A percentile compares a stretch with the other conserved stretches of the same genome.
phyloP scores from a whole-genome alignment of 1,140 invertebrate species.

The Scylla paramamosain region DNA sequence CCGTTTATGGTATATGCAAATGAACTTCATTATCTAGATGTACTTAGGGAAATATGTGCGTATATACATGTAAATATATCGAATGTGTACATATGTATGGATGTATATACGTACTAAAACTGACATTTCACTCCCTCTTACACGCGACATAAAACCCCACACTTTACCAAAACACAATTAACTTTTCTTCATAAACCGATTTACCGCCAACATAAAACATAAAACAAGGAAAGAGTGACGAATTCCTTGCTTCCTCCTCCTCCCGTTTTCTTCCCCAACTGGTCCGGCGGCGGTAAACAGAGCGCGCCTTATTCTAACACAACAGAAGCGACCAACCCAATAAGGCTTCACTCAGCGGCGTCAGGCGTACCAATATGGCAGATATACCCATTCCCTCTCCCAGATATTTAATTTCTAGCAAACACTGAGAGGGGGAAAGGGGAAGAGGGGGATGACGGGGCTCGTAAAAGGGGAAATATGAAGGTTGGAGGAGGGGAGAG shows the following conservation, averaged over 20 bases:
- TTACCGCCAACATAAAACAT: not conserved
- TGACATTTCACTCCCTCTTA: not conserved
- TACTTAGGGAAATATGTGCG: not conserved
- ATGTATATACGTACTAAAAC: not conserved
- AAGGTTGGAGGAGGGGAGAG: not conserved
- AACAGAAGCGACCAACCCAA: not conserved
- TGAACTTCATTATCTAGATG: too few relatives aligned
- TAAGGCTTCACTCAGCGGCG: not conserved
- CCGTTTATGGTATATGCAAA: too few relatives aligned
- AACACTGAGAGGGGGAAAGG: not conserved
- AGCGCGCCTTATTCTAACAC: too few relatives aligned
- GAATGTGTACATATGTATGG: not conserved
- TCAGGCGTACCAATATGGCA: slow-evolving; percentile 1
- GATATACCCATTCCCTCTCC: not conserved
- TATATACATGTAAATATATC: not conserved
- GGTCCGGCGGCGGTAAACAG: too few relatives aligned
- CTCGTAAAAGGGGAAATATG: slow-evolving; percentile 14
- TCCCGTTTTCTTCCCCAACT: not conserved
- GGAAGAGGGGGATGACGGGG: not conserved
- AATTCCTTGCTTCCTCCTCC: not conserved
- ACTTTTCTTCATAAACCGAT: not conserved
- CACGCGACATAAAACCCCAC: not conserved
- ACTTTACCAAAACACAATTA: not conserved
- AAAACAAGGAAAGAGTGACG: not conserved
- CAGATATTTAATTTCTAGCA: slow-evolving; percentile 12